Evolutionary conservation across 2,888 invertebrate species (phyloP), one percentile per base, ranked within the genome.

Genomic region (Drosophila meridionalis): DNA sequence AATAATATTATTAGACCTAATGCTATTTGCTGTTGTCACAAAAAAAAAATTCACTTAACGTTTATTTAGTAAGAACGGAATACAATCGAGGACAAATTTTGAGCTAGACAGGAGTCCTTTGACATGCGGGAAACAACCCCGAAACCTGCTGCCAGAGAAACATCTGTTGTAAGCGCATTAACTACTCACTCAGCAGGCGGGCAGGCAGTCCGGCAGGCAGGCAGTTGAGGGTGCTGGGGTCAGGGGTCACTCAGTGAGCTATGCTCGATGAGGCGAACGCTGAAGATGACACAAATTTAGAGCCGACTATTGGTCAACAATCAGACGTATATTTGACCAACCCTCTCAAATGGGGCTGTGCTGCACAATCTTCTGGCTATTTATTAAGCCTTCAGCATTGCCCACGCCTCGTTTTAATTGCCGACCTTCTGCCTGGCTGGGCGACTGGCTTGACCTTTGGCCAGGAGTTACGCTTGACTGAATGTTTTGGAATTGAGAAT

Each of bases 121-220:
- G 26, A 36, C 36, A 26, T 34, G 12, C 38, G 14, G 32, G 20
- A 45, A 52, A n/a, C 69, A 65, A 65, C 68, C 80, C 76, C 53
- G 36, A 68, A 71, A 68, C 67, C 64, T 64, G 65, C 59, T 74
- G 64, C 67, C 59, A 56, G 28, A 50, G 50, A 72, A 89, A 89
- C 86, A 86, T 87, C 86, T 86, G 86, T 74, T 89, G 57, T 80
- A 73, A 72, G 80, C 80, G 89, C 86, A 87, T 86, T 86, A 86
- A 87, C 62, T 76, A 73, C 67, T 75, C 76, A 60, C 58, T 57
- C 67, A 50, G 50, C 70, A 40, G 56, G 55, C 55, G 1, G 34
- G 9, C 50, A 12, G 32, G 9, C 52, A 20, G 20, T 20, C 36
- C 2, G 14, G 14, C 50, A 14, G 14, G 32, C 50, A 32, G 43